These are phyloP conservation scores for Chionis minor DNA, from an alignment of 2,113 vertebrate species.

Conservation along the genomic window DNA sequence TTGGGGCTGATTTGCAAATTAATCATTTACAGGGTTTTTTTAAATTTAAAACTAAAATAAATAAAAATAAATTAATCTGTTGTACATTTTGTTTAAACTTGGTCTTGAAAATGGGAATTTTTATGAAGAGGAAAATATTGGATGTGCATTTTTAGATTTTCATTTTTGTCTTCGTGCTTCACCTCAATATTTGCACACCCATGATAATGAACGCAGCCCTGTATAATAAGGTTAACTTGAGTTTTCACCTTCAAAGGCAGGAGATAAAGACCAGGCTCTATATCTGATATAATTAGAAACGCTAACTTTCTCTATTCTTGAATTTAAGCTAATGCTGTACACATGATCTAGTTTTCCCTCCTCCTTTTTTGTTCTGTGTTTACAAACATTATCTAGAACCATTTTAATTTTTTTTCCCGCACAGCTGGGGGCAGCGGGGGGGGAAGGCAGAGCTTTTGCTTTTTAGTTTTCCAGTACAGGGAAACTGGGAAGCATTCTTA, in stretches of 20 bases:
- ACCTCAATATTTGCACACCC: background rate
- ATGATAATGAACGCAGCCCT: background rate
- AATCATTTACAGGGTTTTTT: fast-evolving
- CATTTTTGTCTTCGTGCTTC: background rate
- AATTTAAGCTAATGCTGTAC: background rate
- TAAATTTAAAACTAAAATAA: background rate
- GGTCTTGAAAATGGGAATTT: background rate
- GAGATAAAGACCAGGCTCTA: background rate
- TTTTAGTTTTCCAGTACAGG: background rate
- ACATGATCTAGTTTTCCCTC: background rate
- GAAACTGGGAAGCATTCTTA: background rate
- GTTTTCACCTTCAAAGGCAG: background rate
- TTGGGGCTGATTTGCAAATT: background rate
- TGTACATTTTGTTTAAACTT: background rate
- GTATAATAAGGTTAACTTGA: background rate
- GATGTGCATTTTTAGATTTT: background rate
- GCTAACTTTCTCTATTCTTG: background rate
- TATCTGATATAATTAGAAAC: background rate
- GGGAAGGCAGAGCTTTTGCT: background rate
- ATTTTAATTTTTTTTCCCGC: background rate
- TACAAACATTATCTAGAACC: background rate
- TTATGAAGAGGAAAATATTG: background rate
- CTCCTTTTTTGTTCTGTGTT: background rate
- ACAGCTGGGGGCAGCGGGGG: background rate
- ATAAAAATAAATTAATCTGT: background rate